phyloP scores from a whole-genome alignment of 1,140 invertebrate genomes.

The Ips typographus region DNA sequence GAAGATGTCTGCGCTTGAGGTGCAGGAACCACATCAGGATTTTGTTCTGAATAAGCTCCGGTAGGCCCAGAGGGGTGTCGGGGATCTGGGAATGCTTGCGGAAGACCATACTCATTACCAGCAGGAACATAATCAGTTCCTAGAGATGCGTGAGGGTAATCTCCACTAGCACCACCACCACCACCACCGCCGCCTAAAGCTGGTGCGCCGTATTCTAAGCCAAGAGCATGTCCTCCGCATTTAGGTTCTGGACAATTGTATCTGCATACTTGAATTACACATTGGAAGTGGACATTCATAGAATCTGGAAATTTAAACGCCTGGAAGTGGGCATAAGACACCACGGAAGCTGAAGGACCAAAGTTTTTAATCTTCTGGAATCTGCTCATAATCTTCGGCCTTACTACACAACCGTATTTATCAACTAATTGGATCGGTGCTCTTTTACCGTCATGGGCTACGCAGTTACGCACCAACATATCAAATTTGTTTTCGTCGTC shows the following conservation, averaged over 20 bases:
- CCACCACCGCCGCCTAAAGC: slow-evolving; percentile 60
- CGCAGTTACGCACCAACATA: slow-evolving; percentile 91
- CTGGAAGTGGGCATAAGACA: slow-evolving; percentile 94
- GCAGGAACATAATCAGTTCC: slow-evolving; percentile 70
- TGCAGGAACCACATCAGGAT: slow-evolving; percentile 74
- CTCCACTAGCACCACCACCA: slow-evolving; percentile 59
- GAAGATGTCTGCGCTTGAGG: slow-evolving; percentile 72
- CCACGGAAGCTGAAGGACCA: slow-evolving; percentile 87
- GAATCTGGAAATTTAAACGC: slow-evolving; percentile 96
- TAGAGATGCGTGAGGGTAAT: slow-evolving; percentile 64
- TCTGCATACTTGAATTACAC: slow-evolving; percentile 91
- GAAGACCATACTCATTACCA: slow-evolving; percentile 69
- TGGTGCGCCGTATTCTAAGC: slow-evolving; percentile 68
- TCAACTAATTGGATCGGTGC: slow-evolving; percentile 91
- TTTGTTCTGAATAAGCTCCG: slow-evolving; percentile 79
- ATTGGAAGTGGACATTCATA: slow-evolving; percentile 97
- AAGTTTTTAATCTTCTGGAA: slow-evolving; percentile 97
- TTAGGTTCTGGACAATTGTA: slow-evolving; percentile 92
- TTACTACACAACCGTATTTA: slow-evolving; percentile 86
- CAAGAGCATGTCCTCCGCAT: slow-evolving; percentile 67
- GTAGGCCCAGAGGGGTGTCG: slow-evolving; percentile 77
- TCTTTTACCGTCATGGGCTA: slow-evolving; percentile 90
- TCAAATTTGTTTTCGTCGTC: slow-evolving; percentile 96
- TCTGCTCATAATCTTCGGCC: slow-evolving; percentile 91
- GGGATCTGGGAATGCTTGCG: slow-evolving; percentile 78